These are phyloP conservation scores for Drosophila vallismaia DNA, from an alignment of 2,888 invertebrate species.

Conservation along the genomic window DNA sequence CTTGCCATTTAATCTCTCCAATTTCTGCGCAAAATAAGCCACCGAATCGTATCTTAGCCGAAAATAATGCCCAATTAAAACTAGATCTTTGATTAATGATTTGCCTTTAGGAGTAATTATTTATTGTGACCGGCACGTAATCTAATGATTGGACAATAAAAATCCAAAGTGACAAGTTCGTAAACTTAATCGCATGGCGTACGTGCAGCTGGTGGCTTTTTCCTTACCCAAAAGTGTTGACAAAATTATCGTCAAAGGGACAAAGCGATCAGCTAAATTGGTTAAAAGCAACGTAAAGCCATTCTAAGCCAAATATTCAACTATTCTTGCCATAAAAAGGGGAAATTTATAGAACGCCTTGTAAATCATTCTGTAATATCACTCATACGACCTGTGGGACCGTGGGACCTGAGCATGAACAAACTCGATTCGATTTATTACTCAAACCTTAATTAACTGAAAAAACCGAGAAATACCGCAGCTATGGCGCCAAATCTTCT, in stretches of 20 bases:
- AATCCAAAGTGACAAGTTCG: constrained; percentile 11
- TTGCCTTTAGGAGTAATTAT: constrained; percentile 3
- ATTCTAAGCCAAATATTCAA: not conserved
- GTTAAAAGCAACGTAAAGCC: not conserved
- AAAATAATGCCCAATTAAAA: constrained; percentile 18
- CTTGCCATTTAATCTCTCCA: not conserved
- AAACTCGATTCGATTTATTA: not conserved
- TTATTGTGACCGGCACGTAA: constrained; percentile 6
- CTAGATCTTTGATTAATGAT: constrained; percentile 17
- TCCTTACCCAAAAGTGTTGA: not conserved
- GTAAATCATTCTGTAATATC: not conserved
- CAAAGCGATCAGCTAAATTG: not conserved
- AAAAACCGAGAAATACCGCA: not conserved
- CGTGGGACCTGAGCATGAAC: constrained; percentile 3
- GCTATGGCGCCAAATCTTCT: not conserved
- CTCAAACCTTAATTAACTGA: not conserved
- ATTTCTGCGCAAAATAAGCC: constrained; percentile 3
- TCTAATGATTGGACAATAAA: constrained; percentile 6
- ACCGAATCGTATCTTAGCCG: not conserved
- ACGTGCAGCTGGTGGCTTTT: constrained; percentile 3
- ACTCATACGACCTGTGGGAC: constrained; percentile 44
- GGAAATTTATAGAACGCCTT: no score
- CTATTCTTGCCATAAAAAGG: not conserved
- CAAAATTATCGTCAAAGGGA: not conserved
- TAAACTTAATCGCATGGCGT: constrained; percentile 9